Percentiles rank a stretch among this genome's conserved stretches.
phyloP scores from a whole-genome alignment of 2,888 invertebrate genomes.

The Nasonovia ribisnigri region DNA sequence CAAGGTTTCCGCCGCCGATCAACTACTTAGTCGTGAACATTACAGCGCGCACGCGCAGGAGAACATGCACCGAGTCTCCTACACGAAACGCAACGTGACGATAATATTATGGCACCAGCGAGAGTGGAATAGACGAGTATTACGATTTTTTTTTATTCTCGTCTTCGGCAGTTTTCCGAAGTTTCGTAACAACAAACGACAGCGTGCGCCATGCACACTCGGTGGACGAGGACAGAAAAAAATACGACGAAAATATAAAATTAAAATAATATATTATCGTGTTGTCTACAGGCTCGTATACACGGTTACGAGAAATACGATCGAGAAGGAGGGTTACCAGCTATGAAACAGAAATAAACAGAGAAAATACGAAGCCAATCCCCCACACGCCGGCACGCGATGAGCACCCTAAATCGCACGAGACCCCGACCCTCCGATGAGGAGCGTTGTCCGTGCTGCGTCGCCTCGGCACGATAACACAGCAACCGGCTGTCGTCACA shows the following conservation, averaged over 20 bases:
- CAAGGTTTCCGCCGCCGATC: constrained; percentile 49
- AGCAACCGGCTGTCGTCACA: neutral
- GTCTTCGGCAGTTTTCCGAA: neutral
- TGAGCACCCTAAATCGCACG: neutral
- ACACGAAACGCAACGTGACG: constrained; percentile 36
- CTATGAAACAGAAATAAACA: neutral
- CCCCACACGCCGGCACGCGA: neutral
- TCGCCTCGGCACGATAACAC: neutral
- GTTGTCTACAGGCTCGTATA: neutral
- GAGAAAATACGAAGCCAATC: neutral
- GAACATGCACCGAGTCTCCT: constrained; percentile 13
- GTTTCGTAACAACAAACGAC: neutral
- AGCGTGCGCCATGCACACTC: neutral
- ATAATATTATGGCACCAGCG: neutral
- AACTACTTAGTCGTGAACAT: neutral
- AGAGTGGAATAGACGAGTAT: neutral
- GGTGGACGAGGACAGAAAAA: neutral
- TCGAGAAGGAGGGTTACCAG: neutral
- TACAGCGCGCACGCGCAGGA: neutral
- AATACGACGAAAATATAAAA: neutral
- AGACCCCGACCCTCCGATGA: neutral
- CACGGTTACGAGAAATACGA: neutral
- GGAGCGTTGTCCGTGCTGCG: neutral
- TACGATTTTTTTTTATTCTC: neutral
- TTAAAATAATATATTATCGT: neutral